Conservation (phyloP, 2,113 vertebrate species). For the Perccottus glenii region DNA sequence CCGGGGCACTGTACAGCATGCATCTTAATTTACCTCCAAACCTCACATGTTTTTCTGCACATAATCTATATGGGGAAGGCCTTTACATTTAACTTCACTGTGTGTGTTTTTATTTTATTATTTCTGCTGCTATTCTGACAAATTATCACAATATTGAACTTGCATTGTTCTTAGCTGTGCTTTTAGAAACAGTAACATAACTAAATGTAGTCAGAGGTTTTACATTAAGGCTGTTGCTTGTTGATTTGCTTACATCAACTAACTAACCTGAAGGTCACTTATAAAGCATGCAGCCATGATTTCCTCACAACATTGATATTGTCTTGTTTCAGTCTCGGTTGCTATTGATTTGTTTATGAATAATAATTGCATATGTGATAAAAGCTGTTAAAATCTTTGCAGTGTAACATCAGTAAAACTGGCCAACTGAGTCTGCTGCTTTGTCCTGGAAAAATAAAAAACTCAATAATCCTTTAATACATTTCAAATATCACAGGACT, state of each 20-base stretch:
- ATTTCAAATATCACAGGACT: constrained; percentile 19
- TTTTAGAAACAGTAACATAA: no score
- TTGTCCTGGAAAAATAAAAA: constrained; percentile 4
- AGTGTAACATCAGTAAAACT: constrained; percentile 8
- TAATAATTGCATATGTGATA: constrained; percentile 25
- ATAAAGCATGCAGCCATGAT: constrained; percentile 7
- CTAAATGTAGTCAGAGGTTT: neutral
- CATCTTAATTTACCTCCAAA: constrained; percentile 1
- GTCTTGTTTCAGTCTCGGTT: neutral
- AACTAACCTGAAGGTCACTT: neutral
- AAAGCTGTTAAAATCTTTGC: constrained; percentile 3
- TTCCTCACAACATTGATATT: neutral
- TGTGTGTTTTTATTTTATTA: neutral
- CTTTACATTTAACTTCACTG: no score
- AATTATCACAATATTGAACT: no score
- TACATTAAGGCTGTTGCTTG: neutral
- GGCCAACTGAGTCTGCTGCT: constrained; percentile 1
- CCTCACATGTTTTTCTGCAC: neutral
- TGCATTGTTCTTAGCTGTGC: no score
- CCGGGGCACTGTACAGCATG: neutral
- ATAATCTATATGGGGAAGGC: no score
- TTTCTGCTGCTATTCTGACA: no score
- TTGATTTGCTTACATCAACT: neutral
- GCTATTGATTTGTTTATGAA: constrained; percentile 17
- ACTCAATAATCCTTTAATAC: constrained; percentile 25